phyloP scores from a whole-genome alignment of 2,113 vertebrate genomes.

The Nyctibius bracteatus region DNA sequence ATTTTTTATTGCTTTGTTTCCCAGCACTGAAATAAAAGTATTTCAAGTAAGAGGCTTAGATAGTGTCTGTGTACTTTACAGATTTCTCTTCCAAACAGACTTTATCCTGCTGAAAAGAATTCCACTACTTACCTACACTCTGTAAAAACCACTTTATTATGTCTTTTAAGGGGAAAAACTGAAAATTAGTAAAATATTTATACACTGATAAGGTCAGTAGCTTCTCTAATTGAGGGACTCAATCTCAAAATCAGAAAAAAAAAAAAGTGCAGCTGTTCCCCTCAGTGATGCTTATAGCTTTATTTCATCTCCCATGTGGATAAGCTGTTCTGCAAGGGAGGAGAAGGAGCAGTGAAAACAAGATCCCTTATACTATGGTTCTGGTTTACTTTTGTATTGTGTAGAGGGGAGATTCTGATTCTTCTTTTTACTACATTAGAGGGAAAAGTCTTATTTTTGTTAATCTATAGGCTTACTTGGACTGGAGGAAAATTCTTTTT shows the following conservation, averaged over 20 bases:
- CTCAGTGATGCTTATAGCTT: background rate
- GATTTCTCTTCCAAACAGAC: background rate
- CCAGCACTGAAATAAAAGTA: background rate
- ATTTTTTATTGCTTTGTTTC: background rate
- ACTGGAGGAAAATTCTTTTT: background rate
- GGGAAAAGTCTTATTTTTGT: background rate
- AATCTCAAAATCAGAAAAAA: background rate
- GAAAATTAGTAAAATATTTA: background rate
- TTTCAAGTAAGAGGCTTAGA: background rate
- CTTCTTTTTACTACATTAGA: background rate
- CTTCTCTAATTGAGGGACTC: background rate
- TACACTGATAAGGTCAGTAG: background rate
- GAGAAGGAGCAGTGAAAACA: background rate
- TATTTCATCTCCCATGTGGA: background rate
- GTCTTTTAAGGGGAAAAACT: background rate
- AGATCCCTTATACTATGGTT: background rate
- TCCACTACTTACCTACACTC: background rate
- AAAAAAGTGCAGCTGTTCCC: background rate
- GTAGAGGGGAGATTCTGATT: background rate
- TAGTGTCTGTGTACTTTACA: background rate
- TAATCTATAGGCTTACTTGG: background rate
- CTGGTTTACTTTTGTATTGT: background rate
- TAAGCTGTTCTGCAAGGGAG: background rate
- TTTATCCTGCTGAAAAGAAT: background rate
- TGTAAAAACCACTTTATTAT: background rate